Conservation (phyloP, 2,113 vertebrate genomes). For the Poeciliopsis prolifica region DNA sequence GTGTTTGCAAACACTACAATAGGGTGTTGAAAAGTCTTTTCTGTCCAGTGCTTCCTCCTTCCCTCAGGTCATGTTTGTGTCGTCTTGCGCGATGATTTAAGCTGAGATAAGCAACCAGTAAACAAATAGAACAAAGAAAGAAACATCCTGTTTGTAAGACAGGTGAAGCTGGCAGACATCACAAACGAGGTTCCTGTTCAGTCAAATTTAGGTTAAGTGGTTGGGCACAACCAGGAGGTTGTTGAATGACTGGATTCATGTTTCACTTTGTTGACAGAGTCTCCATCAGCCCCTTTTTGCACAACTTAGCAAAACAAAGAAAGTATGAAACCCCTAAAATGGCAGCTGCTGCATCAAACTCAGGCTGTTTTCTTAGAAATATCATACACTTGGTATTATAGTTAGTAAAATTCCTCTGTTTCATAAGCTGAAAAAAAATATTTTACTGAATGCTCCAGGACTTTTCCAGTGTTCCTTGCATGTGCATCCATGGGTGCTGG, state of each 20-base stretch:
- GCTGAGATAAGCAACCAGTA: slow-evolving; percentile 61
- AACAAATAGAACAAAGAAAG: slow-evolving; percentile 66
- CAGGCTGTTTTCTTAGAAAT: slow-evolving; percentile 55
- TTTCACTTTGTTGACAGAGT: slow-evolving; percentile 57
- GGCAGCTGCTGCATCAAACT: slow-evolving; percentile 21
- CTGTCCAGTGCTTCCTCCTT: slow-evolving; percentile 42
- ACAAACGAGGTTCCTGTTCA: slow-evolving; percentile 33
- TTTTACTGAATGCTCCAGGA: slow-evolving; percentile 43
- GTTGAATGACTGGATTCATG: slow-evolving; percentile 47
- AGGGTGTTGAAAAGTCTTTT: slow-evolving; percentile 46
- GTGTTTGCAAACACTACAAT: slow-evolving; percentile 59
- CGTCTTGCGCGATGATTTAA: slow-evolving; percentile 26
- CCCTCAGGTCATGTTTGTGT: slow-evolving; percentile 53
- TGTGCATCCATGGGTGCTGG: slow-evolving; percentile 41
- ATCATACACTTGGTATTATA: slow-evolving; percentile 35
- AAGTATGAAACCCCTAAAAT: slow-evolving; percentile 32
- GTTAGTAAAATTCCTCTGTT: slow-evolving; percentile 54
- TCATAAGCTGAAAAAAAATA: slow-evolving; percentile 45
- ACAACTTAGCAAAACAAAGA: slow-evolving; percentile 19
- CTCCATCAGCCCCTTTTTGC: slow-evolving; percentile 13
- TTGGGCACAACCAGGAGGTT: slow-evolving; percentile 15
- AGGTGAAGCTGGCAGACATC: slow-evolving; percentile 17
- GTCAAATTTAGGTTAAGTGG: slow-evolving; percentile 36
- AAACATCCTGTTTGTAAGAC: slow-evolving; percentile 47
- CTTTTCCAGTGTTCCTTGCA: slow-evolving; percentile 45